Evolutionary conservation across 2,888 invertebrate genomes (phyloP), one percentile per base, ranked within the genome.

Genomic region (Parasteatoda lunata): DNA sequence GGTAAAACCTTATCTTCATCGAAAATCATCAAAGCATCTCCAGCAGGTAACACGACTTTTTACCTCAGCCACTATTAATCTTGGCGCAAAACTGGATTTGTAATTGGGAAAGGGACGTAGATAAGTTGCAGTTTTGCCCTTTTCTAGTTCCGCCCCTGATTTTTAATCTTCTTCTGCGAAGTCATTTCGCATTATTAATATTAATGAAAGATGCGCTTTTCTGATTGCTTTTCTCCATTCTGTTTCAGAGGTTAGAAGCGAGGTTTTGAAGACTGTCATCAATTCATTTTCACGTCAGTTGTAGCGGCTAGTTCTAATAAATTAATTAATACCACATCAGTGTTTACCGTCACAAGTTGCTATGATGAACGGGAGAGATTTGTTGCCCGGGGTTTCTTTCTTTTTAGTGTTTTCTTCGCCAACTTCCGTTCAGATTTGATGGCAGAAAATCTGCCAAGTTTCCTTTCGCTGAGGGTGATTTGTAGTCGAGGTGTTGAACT

Each of bases 161-260:
- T 85, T 85, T 85, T 85, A 85, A 85, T 85, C 84, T 85, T 78
- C 49, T 68, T 30, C 15, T 15, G 7, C 30, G 30, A n/a, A 75
- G 80, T 69, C 80, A 80, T 79, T 86, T 72, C 85, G 85, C 77
- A 86, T 86, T 86, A 86, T 86, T 86, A 86, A 86, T 86, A 86
- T 86, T 86, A 79, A 86, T 86, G 85, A 86, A 86, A 71, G 72
- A 80, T 71, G 71, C 59, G 4, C 4, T 71, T 54, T 45, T 65
- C 13, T 11, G 49, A 8, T 59, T 59, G 13, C 52, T 51, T 49
- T 49, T 59, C 68, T 51, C 49, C 70, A 49, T 5, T 64, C 70
- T 79, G 85, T 70, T 84, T 84, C 78, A 78, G 59, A 52, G 59
- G 66, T 64, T 66, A 66, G 77, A 71, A 76, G 77, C 76, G 71